Evolutionary conservation across 2,888 invertebrate species (phyloP), one percentile per base, ranked within the genome.

Genomic region (Marronus borbonicus): DNA sequence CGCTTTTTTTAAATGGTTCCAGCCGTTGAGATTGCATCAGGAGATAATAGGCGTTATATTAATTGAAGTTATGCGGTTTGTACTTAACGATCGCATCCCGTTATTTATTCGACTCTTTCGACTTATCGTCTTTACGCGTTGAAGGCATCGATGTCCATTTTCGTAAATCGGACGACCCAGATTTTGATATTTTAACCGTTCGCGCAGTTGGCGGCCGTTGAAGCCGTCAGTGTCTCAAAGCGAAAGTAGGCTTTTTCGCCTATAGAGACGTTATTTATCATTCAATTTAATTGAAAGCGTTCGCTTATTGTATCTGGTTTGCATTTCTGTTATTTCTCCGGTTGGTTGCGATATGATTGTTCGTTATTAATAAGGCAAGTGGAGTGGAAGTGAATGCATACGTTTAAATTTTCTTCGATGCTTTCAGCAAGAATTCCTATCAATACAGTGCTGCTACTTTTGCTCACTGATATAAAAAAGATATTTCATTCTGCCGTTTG

Each of bases 161-260:
- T 60, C 3, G 60, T 28, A 44, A 60, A 39, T 58, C 12, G 20
- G 60, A 39, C 17, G 58, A 39, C 72, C 72, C 24, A 44, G 58
- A 72, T 72, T 58, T 58, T 14, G 31, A 24, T 28, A 52, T 55
- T 44, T 44, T 24, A 52, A 68, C 50, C 50, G 50, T 24, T 50
- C 28, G 50, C 28, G 50, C 24, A 49, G 36, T 24, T 10, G 60
- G 17, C 28, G 17, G 14, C 20, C 65, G 39, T 17, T 66, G 5
- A 39, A 66, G 65, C 20, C 39, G 28, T 24, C 39, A 20, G 17
- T 14, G 20, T 28, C 12, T 60, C 39, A n/a, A 74, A 24, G 72
- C 55, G 76, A 76, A 76, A 76, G 76, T 76, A 76, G 52, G 39
- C 44, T 76, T 68, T 66, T 20, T 74, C 68, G 14, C 10, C 62